Base-by-base conservation (phyloP, 2,888 invertebrate species). In the Tipula confusa region DNA sequence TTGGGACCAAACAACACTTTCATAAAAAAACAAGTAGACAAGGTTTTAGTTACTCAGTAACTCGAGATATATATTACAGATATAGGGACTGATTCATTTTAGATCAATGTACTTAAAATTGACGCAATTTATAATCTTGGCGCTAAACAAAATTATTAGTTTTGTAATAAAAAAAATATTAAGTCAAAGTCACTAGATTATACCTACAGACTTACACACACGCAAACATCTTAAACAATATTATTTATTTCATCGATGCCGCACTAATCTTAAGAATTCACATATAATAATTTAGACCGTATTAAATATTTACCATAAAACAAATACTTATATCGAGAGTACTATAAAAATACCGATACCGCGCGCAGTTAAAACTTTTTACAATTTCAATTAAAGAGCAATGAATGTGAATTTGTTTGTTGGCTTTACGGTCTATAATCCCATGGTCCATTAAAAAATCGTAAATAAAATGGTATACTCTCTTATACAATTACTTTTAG, bases 351-450 rank as follows among this genome's bases (percentile, higher is more conserved):
- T 64, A 64, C 24, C 64, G 64, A 24, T 64, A 24, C 64, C 24
- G 64, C 64, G 64, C 18, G 64, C 64, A 64, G 64, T 64, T 1
- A 64, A 15, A 1, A 24, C 24, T 64, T 48, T 64, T 24, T 24
- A 24, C 64, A 64, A 64, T 64, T 64, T 64, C 64, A 64, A 64
- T 64, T 64, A 64, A 64, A 64, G 64, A 64, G 18, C 64, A 64
- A 64, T 64, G 64, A 64, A 64, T 64, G 24, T 64, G 64, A 64
- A 64, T 64, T 64, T 64, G 64, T 64, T 64, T 64, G 64, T 64
- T 64, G 24, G 64, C 64, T 64, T 64, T 64, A 64, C 64, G 64
- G 64, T 64, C 64, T 64, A 64, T 64, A 64, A 64, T 64, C 64
- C 24, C 64, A 64, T 64, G 64, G 64, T 64, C 64, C 64, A 64